Conservation (phyloP, 2,888 invertebrate genomes). For the Lottia scabra region DNA sequence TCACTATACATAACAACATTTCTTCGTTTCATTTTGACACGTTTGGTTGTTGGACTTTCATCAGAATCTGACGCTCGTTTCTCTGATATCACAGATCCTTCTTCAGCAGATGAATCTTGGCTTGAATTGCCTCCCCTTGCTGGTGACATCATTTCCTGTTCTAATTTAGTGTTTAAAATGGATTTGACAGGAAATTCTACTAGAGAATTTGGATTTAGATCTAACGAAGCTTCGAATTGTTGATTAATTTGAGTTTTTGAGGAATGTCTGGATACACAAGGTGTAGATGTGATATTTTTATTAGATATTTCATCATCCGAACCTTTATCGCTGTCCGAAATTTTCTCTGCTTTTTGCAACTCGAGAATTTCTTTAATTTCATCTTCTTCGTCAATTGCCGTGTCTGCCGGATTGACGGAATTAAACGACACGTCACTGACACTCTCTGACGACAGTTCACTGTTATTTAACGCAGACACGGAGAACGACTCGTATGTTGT, state of each 20-base stretch:
- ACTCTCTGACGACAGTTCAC: slow-evolving; percentile 4
- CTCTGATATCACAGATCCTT: background rate
- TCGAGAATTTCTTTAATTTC: slow-evolving; percentile 10
- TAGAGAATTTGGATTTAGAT: background rate
- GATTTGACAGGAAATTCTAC: background rate
- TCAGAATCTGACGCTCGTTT: background rate
- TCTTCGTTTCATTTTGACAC: background rate
- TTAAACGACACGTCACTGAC: background rate
- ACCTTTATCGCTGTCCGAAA: slow-evolving; percentile 11
- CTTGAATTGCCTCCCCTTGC: background rate
- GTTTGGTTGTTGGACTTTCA: background rate
- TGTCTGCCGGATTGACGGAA: background rate
- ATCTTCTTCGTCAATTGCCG: slow-evolving; percentile 2
- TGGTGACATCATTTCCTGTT: background rate
- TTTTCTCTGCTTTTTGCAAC: slow-evolving; percentile 9
- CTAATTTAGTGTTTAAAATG: background rate
- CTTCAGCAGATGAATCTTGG: slow-evolving; percentile 2
- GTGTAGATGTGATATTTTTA: slow-evolving; percentile 20
- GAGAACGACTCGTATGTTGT: slow-evolving; percentile 30
- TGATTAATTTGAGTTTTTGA: background rate
- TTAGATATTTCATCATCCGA: slow-evolving; percentile 26
- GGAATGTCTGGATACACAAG: background rate
- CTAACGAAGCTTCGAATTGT: background rate
- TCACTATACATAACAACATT: background rate
- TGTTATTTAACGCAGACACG: slow-evolving; percentile 18